These are phyloP conservation scores for Micromesistius poutassou DNA, from an alignment of 2,797 vertebrate species.

Conservation along the genomic window DNA sequence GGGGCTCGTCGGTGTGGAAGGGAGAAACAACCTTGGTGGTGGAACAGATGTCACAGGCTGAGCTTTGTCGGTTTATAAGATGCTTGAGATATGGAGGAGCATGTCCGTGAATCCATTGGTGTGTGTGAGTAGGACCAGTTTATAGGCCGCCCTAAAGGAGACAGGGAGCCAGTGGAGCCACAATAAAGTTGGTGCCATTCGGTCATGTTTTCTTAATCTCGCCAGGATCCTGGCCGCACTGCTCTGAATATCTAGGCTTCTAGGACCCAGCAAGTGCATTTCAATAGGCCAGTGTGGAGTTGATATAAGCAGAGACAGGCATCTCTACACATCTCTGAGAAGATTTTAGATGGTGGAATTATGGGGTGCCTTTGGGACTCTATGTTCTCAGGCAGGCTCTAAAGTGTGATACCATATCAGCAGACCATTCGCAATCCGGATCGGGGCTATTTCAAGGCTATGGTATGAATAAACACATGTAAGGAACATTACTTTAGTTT, in stretches of 20 bases:
- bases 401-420: neutral
- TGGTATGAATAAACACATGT: neutral
- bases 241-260: neutral
- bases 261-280: neutral
- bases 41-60: neutral
- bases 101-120: neutral
- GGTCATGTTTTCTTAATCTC: constrained; percentile 4
- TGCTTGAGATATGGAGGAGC: constrained; percentile 3
- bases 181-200: neutral
- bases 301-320: neutral
- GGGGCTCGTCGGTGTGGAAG: neutral
- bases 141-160: neutral
- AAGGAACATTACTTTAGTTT: neutral
- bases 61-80: neutral
- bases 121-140: constrained; percentile 2
- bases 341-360: neutral
- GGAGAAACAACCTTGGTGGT: constrained; percentile 4
- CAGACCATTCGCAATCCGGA: neutral
- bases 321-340: neutral
- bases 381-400: neutral
- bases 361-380: neutral
- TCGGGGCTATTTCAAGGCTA: neutral
- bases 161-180: neutral
- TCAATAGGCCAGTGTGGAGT: neutral
- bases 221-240: neutral